phyloP scores from a whole-genome alignment of 2,113 vertebrate genomes.

The Halcyon senegalensis region DNA sequence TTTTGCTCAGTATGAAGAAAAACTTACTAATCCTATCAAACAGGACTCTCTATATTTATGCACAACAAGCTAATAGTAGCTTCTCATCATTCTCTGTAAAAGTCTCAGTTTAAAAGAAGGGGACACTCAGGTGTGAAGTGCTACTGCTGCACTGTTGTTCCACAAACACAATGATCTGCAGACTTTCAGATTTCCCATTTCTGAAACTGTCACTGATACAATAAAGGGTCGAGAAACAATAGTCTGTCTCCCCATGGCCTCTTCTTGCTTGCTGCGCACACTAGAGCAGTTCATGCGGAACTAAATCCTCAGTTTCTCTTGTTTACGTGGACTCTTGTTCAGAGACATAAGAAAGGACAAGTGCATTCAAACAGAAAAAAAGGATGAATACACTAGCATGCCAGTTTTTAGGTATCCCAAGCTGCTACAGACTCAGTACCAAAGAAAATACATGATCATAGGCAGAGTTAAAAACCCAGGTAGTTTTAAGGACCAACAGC shows the following conservation, averaged over 20 bases:
- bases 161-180: not conserved
- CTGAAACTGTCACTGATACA: not conserved
- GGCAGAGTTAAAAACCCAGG: not conserved
- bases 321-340: fast-evolving
- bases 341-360: fast-evolving
- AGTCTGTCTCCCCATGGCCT: too few relatives aligned
- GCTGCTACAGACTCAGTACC: not conserved
- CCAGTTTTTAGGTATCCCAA: not conserved
- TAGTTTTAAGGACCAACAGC: not conserved
- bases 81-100: not conserved
- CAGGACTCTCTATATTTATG: fast-evolving
- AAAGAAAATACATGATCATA: not conserved
- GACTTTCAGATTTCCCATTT: not conserved
- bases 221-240: not conserved
- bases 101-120: not conserved
- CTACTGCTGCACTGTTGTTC: not conserved
- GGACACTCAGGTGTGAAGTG: not conserved
- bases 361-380: not conserved
- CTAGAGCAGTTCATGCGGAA: fast-evolving
- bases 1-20: not conserved
- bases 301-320: not conserved
- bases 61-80: not conserved
- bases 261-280: not conserved
- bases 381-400: not conserved
- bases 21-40: not conserved